Conservation (phyloP, 1,140 invertebrate species). For the Diorhabda elongata region DNA sequence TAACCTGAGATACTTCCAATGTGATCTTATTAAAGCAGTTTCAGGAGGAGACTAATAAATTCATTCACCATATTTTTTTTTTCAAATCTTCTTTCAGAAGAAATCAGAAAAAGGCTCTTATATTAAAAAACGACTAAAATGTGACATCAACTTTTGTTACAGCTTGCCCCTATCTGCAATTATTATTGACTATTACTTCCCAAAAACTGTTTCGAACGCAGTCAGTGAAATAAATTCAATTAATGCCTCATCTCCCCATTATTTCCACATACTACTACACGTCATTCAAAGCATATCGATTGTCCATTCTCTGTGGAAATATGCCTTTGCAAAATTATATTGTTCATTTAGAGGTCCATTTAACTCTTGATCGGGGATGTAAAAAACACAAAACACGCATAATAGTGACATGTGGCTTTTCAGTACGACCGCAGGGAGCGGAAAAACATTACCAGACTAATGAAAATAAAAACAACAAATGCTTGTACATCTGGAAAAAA, state of each 20-base stretch:
- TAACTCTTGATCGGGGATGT: neutral
- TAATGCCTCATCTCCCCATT: neutral
- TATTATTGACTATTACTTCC: too few species aligned
- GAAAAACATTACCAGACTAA: neutral
- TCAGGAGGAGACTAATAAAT: too few species aligned
- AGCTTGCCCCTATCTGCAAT: too few species aligned
- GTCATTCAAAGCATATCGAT: neutral
- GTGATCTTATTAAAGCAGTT: too few species aligned
- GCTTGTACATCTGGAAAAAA: neutral
- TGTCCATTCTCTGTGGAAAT: neutral
- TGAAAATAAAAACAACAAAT: conserved; percentile 3
- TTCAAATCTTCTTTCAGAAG: too few species aligned
- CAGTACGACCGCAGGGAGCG: neutral
- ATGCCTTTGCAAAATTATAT: neutral
- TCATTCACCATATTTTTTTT: too few species aligned
- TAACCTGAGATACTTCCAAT: too few species aligned
- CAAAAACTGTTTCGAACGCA: too few species aligned
- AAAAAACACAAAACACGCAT: neutral
- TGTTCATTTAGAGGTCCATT: neutral
- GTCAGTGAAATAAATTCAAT: neutral
- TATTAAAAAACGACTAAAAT: too few species aligned
- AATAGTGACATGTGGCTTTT: conserved; percentile 1
- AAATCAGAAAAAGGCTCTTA: too few species aligned
- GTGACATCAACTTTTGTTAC: too few species aligned
- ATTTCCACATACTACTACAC: neutral